Percentiles rank a stretch among this genome's conserved stretches.
Conservation (phyloP, 2,113 vertebrate species). For the Ondatra zibethicus region DNA sequence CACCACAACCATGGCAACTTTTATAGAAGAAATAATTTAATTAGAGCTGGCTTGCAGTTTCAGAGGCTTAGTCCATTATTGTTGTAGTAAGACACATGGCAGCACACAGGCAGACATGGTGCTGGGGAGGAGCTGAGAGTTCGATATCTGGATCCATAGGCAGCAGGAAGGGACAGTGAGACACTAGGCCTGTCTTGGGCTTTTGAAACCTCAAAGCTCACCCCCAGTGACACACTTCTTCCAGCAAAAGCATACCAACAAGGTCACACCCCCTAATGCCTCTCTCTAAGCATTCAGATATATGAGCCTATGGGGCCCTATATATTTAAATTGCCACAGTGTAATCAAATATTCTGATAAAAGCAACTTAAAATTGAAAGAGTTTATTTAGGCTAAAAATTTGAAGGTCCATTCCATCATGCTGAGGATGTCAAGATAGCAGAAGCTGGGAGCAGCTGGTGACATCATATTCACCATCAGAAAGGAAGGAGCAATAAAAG, state of each 20-base stretch:
- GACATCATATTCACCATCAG: not conserved
- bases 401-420: not conserved
- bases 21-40: not conserved
- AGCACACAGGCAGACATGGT: not conserved
- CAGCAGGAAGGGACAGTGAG: not conserved
- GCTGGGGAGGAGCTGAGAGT: not conserved
- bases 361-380: not conserved
- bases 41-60: not conserved
- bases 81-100: not conserved
- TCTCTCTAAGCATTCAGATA: not conserved
- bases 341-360: not conserved
- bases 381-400: not conserved
- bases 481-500: not conserved
- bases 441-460: not conserved
- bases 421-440: not conserved
- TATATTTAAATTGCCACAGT: not conserved
- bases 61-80: not conserved
- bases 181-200: not conserved
- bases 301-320: not conserved
- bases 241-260: not conserved
- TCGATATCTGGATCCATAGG: not conserved
- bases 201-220: not conserved
- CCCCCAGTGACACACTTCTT: not conserved
- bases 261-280: not conserved
- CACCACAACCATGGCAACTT: not conserved